Base-by-base conservation (phyloP, 2,113 vertebrate species). In the Anser brachyrhynchus region DNA sequence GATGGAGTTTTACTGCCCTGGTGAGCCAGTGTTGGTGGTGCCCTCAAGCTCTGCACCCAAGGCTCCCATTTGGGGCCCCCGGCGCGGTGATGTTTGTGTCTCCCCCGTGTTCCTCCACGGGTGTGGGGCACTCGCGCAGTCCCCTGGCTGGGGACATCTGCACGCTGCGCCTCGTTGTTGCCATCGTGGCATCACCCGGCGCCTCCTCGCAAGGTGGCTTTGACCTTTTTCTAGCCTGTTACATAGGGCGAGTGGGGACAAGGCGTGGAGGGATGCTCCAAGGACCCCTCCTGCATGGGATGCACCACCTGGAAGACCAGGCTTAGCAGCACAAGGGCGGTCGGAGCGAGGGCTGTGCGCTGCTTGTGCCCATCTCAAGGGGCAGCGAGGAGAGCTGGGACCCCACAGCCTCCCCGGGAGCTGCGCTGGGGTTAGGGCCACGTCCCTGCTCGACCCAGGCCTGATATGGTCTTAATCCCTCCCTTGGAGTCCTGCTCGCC, bases 121-220 rank as follows among this genome's bases (percentile, higher is more conserved):
- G 22, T 2, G 3, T 3, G 0, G 37, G 39, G 16, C 54, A 89
- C 10, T 22, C 25, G 10, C 29, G 12, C 18, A 31, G n/a, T 28
- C 23, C 59, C 17, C 20, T 23, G 31, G 8, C 54, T 78, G 71
- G 55, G n/a, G 55, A 65, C 26, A 35, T 31, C 43, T 35, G 49
- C 11, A 21, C 81, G 13, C 41, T 9, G 0, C 9, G 16, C 16
- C 44, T 54, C 0, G 0, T 8, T 16, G 58, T 13, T 49, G 33
- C 80, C 76, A 0, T 2, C 22, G 10, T 15, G 70, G 74, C 66
- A 57, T 17, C 65, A 44, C 2, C 23, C 31, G 41, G 57, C 46
- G 4, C 62, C 37, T 67, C 64, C 21, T 46, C 5, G 6, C 8
- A 28, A 76, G 15, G 66, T 11, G 29, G 55, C 59, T 89, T 49